These are phyloP conservation scores for Sebastes melanostomus DNA, from an alignment of 2,797 vertebrate species.

Conservation along the genomic window DNA sequence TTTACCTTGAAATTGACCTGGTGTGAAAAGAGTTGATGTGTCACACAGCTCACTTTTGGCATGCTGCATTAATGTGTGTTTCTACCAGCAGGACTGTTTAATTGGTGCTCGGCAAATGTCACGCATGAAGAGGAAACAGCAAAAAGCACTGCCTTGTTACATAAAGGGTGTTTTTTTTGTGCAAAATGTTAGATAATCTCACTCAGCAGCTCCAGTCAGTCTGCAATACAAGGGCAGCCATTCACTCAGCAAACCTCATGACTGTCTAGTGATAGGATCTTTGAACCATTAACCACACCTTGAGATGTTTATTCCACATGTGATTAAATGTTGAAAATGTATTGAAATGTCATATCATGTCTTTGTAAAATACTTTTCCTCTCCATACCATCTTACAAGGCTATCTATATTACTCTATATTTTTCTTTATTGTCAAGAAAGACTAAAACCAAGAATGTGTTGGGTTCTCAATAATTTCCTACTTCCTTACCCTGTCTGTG, in stretches of 20 bases:
- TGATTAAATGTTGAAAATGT: background rate
- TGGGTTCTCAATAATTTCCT: background rate
- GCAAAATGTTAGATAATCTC: constrained; percentile 40
- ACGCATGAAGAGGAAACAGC: constrained; percentile 25
- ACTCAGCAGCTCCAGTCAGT: background rate
- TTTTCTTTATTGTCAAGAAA: background rate
- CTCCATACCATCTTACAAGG: background rate
- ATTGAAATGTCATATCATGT: background rate
- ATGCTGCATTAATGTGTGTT: constrained; percentile 31
- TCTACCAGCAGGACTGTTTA: constrained; percentile 29
- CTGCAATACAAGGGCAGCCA: constrained; percentile 2
- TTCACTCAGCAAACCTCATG: constrained; percentile 29
- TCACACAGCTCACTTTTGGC: constrained; percentile 8
- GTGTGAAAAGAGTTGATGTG: constrained; percentile 5
- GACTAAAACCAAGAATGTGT: background rate
- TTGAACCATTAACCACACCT: background rate
- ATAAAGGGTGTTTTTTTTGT: constrained; percentile 23
- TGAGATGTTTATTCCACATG: background rate
- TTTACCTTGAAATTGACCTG: background rate
- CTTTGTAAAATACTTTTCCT: background rate
- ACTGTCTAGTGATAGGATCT: constrained; percentile 6
- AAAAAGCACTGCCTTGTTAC: constrained; percentile 3
- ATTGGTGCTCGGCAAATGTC: constrained; percentile 27
- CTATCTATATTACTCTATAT: background rate
- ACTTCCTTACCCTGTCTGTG: background rate